These are phyloP conservation scores for Ariolimax columbianus DNA, from an alignment of 2,888 invertebrate genomes.

Conservation along the genomic window DNA sequence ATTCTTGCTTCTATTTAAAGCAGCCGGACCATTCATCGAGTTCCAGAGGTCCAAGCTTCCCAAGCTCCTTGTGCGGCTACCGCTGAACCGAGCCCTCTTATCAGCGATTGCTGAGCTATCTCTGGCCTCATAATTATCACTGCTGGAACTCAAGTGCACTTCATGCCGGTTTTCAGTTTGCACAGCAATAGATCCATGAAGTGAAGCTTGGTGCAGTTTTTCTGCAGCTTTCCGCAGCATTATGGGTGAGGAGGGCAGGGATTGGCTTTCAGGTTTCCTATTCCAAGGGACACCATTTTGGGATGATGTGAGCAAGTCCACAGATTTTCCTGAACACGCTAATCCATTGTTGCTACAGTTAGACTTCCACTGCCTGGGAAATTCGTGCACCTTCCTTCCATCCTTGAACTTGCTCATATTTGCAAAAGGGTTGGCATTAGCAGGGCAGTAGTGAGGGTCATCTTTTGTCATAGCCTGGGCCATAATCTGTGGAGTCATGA, in stretches of 20 bases:
- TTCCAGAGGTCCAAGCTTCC: constrained; percentile 46
- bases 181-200: constrained; percentile 65
- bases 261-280: constrained; percentile 67
- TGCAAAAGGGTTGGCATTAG: constrained; percentile 72
- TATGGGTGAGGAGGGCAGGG: constrained; percentile 75
- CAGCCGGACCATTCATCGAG: constrained; percentile 12
- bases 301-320: constrained; percentile 14
- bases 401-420: constrained; percentile 70
- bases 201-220: constrained; percentile 69
- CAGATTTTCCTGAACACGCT: background rate
- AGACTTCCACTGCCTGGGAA: constrained; percentile 51
- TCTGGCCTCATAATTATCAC: constrained; percentile 19
- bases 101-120: constrained; percentile 8
- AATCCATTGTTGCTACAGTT: constrained; percentile 55
- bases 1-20: background rate
- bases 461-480: constrained; percentile 85
- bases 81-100: constrained; percentile 29
- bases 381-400: constrained; percentile 72
- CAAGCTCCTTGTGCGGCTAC: constrained; percentile 45
- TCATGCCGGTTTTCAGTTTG: constrained; percentile 48
- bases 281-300: background rate
- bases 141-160: background rate
- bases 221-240: constrained; percentile 71
- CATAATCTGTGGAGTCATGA: constrained; percentile 83
- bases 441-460: constrained; percentile 78